Base-by-base conservation (phyloP, 1,140 invertebrate genomes). In the Scaptodrosophila lebanonensis region DNA sequence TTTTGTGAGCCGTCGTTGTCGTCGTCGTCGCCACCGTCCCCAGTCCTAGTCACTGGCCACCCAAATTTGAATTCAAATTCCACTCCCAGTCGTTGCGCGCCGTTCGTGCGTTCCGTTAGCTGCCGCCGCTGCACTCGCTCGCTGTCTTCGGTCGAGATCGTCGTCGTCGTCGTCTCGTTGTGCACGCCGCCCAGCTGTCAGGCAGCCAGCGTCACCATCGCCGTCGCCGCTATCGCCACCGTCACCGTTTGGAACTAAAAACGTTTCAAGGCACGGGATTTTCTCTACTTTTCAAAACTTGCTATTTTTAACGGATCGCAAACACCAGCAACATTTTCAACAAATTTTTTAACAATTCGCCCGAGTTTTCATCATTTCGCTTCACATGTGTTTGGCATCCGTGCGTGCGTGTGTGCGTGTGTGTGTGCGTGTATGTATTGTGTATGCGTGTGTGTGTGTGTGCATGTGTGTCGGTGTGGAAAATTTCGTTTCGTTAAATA, bases 271-370 rank as follows among this genome's bases (percentile, higher is more conserved):
- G 75, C 75, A 79, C 65, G 69, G 65, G 35, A 69, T 57, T 76
- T 76, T 79, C 63, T 48, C 53, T 43, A 43, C 49, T 32, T 48
- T 51, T 51, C 27, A 45, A 39, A 38, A 53, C 59, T 53, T 66
- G 71, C 73, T 77, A 79, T 77, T 77, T 77, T 77, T 77, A 77
- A 64, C 58, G 39, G 60, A 53, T 71, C 33, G 39, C 12, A 49
- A 3, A 52, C 48, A 22, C 20, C 12, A 16, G 43, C 39, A 42
- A 49, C 39, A 66, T 62, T 51, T 75, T 69, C 70, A 69, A 52
- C 62, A 39, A 43, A 18, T 67, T 52, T 58, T 59, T 63, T 64
- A 77, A 66, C 61, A 56, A 59, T 73, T 79, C 58, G 73, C 64
- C 59, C 54, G 75, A 73, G 35, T 77, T 79, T 48, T 52, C 38